A percentile compares a stretch with the other conserved stretches of the same genome.
These are phyloP conservation scores for Vanessa atalanta DNA, from an alignment of 1,140 invertebrate species.

Conservation along the genomic window DNA sequence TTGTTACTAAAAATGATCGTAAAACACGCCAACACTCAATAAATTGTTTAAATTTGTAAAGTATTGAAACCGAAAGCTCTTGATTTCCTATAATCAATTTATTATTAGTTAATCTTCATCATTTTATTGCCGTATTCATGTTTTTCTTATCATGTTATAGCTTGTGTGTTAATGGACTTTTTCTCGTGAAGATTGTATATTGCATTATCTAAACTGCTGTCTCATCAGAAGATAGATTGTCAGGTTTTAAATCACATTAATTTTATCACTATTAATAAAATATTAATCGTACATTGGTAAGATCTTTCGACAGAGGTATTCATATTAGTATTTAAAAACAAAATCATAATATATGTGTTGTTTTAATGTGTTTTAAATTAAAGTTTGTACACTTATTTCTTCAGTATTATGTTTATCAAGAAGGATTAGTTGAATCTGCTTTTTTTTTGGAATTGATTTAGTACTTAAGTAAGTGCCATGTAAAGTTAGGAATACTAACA, in stretches of 20 bases:
- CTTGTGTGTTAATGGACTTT: conserved; percentile 1
- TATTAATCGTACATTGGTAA: background rate
- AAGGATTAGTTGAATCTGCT: background rate
- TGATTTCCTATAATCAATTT: background rate
- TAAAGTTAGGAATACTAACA: conserved; percentile 23
- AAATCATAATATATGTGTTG: background rate
- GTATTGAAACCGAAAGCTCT: background rate
- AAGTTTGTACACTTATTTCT: too few species aligned
- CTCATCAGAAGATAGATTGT: background rate
- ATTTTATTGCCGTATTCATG: background rate
- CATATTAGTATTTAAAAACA: background rate
- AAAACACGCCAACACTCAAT: conserved; percentile 15
- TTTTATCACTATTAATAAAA: background rate
- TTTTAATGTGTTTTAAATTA: too few species aligned
- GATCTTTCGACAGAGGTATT: background rate
- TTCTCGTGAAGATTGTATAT: background rate
- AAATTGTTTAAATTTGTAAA: conserved; percentile 3
- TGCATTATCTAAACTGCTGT: background rate
- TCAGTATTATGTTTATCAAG: too few species aligned
- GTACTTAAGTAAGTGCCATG: background rate
- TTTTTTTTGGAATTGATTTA: background rate
- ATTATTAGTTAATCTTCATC: conserved; percentile 4
- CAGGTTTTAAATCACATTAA: background rate
- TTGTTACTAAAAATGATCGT: conserved; percentile 10
- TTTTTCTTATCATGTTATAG: background rate